A percentile compares a stretch with the other conserved stretches of the same genome.
These are phyloP conservation scores for Diabrotica balteata DNA, from an alignment of 2,888 invertebrate genomes.

Conservation along the genomic window DNA sequence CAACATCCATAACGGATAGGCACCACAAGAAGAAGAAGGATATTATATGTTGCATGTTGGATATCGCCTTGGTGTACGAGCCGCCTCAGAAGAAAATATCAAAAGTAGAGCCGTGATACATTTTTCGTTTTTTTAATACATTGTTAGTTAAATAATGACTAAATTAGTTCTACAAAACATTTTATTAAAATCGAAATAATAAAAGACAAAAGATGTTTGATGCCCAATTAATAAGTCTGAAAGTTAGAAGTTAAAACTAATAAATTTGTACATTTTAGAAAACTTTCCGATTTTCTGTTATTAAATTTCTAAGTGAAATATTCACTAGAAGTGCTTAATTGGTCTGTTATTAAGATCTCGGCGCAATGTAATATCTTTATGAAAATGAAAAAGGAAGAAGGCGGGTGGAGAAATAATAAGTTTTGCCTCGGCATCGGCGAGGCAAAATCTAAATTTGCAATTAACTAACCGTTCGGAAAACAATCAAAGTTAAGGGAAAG, in stretches of 20 bases:
- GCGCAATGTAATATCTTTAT: conserved; percentile 56
- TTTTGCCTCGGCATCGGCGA: conserved; percentile 28
- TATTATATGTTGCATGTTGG: no score
- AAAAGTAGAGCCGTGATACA: no score
- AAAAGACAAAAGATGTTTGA: no score
- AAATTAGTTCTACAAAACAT: no score
- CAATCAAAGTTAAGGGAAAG: conserved; percentile 57
- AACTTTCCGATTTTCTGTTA: conserved; percentile 53
- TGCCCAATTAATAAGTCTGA: no score
- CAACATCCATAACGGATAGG: no score
- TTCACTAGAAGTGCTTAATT: conserved; percentile 49
- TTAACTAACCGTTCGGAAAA: conserved; percentile 60
- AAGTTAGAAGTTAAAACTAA: conserved; percentile 17
- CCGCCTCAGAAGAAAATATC: no score
- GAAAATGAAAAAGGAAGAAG: conserved; percentile 40
- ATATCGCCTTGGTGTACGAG: no score
- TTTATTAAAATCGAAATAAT: no score
- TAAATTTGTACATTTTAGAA: conserved; percentile 36
- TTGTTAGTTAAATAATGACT: no score
- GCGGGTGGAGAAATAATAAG: conserved; percentile 33
- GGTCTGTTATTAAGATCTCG: conserved; percentile 44
- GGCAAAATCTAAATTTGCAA: conserved; percentile 55
- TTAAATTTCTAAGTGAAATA: conserved; percentile 53
- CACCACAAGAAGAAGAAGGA: no score
- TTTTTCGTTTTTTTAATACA: no score